A percentile compares a stretch with the other conserved stretches of the same genome.
Evolutionary conservation across 2,113 vertebrate species (phyloP).

Genomic region (Columba livia): DNA sequence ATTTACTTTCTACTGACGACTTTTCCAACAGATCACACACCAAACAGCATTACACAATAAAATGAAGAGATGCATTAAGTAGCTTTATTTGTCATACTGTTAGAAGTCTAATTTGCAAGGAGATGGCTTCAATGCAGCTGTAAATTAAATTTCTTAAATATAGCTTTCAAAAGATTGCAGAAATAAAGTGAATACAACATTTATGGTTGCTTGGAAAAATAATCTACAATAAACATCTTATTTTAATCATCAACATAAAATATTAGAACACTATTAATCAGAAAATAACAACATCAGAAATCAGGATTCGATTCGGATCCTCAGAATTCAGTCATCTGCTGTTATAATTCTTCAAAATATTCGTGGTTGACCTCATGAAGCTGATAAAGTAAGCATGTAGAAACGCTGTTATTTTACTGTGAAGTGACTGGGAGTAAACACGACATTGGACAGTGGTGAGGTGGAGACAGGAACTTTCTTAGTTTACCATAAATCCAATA

Average conservation of each 20-base stretch:
- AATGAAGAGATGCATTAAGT: neutral
- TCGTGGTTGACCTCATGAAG: neutral
- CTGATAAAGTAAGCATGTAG: neutral
- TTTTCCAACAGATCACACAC: neutral
- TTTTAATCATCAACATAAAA: neutral
- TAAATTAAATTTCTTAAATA: neutral
- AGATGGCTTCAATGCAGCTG: neutral
- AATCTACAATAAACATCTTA: neutral
- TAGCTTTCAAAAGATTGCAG: neutral
- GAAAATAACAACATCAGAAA: neutral
- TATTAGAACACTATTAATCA: neutral
- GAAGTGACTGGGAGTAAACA: neutral
- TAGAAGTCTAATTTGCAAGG: neutral
- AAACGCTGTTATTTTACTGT: neutral
- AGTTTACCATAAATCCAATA: neutral
- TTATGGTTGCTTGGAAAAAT: neutral
- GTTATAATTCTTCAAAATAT: neutral
- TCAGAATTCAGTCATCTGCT: neutral
- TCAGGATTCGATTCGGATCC: neutral
- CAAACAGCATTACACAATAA: neutral
- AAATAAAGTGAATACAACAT: neutral
- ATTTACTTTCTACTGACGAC: neutral
- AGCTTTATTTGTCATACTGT: neutral
- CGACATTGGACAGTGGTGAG: rapidly evolving
- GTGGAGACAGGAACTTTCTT: neutral